Evolutionary conservation across 2,113 vertebrate species (phyloP).

Genomic region (Otus sunia): DNA sequence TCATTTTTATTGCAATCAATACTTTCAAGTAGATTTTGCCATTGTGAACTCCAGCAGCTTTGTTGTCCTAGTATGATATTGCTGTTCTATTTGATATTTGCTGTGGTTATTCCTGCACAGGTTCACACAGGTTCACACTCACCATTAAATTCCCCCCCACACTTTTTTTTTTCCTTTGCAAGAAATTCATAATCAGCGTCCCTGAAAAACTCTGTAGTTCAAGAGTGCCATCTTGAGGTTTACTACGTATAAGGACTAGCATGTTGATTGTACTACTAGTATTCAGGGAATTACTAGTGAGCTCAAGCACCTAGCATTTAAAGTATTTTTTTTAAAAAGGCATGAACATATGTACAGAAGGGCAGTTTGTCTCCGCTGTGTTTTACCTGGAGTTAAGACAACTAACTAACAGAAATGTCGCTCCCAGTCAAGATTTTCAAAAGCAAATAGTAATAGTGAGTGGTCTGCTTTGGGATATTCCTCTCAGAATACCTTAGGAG

Average conservation of each 20-base stretch:
- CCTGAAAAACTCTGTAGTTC: conserved; percentile 67
- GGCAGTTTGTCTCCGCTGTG: not conserved
- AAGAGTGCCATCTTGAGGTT: conserved; percentile 81
- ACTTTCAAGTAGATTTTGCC: not conserved
- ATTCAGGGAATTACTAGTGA: not conserved
- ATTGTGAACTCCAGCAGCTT: not conserved
- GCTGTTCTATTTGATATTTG: not conserved
- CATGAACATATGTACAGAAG: not conserved
- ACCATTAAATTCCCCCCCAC: not conserved
- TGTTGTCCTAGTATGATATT: not conserved
- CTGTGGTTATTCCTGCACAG: not conserved
- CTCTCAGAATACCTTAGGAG: not conserved
- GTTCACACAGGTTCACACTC: conserved; percentile 13
- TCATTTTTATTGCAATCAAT: not conserved
- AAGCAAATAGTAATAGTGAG: not conserved
- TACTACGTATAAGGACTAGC: not conserved
- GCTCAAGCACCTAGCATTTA: not conserved
- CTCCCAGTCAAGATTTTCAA: not conserved
- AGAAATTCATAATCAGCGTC: conserved; percentile 1
- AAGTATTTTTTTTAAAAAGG: not conserved
- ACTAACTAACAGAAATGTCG: not conserved
- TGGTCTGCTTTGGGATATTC: not conserved
- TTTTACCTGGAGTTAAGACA: not conserved
- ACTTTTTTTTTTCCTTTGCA: not conserved
- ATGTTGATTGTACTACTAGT: not conserved